phyloP scores from a whole-genome alignment of 2,888 invertebrate genomes.

The Eilema depressum region DNA sequence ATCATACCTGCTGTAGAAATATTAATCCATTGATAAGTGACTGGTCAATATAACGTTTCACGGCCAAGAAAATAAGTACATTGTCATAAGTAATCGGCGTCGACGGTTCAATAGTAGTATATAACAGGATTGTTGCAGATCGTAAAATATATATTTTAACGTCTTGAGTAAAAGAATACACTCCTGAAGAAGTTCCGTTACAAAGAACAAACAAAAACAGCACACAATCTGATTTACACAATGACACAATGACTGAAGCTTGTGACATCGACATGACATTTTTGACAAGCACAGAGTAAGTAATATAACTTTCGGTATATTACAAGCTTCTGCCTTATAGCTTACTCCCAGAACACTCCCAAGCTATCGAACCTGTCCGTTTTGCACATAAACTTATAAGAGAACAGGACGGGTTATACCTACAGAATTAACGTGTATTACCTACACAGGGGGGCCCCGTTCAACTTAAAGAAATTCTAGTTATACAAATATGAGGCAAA shows the following conservation, averaged over 20 bases:
- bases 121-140: background rate
- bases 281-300: background rate
- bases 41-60: constrained; percentile 31
- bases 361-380: too few species aligned
- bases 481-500: too few species aligned
- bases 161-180: background rate
- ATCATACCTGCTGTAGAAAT: constrained; percentile 36
- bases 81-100: background rate
- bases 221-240: background rate
- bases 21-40: constrained; percentile 34
- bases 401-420: too few species aligned
- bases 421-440: too few species aligned
- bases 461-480: too few species aligned
- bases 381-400: too few species aligned
- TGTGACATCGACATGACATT: background rate
- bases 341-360: too few species aligned
- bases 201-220: background rate
- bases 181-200: background rate
- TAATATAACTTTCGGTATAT: too few species aligned
- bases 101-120: background rate
- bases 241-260: background rate
- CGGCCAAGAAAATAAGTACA: background rate
- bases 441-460: too few species aligned
- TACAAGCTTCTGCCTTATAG: too few species aligned
- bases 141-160: background rate